A percentile compares a stretch with the other conserved stretches of the same genome.
phyloP scores from a whole-genome alignment of 2,888 invertebrate species.

The Chaetogeoica ovagalla region DNA sequence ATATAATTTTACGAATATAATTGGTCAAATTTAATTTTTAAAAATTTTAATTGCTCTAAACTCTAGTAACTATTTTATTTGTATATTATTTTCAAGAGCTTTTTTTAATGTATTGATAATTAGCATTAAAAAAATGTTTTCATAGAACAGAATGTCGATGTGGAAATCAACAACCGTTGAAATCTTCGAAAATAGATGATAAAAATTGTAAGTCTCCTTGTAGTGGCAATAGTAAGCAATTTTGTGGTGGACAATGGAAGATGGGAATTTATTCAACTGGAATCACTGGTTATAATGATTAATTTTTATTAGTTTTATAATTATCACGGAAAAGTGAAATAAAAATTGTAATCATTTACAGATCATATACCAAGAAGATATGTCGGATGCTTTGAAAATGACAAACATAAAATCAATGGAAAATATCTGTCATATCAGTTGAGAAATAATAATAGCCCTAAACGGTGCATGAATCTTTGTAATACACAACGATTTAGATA shows the following conservation, averaged over 20 bases:
- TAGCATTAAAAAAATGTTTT: not conserved
- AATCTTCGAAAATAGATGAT: conserved; percentile 36
- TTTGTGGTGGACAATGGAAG: conserved; percentile 56
- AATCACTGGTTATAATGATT: conserved; percentile 5
- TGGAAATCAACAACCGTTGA: conserved; percentile 27
- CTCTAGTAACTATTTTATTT: not conserved
- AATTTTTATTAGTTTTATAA: not conserved
- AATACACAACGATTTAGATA: conserved; percentile 1
- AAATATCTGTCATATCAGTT: not conserved
- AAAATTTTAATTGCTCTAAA: too few species aligned
- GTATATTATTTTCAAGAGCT: not conserved
- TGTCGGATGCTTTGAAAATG: conserved; percentile 1
- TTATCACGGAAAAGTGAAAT: not conserved
- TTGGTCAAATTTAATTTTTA: too few species aligned
- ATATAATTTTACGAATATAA: not conserved
- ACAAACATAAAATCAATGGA: not conserved
- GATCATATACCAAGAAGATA: conserved; percentile 11
- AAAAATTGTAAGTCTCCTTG: conserved; percentile 55
- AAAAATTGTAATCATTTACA: not conserved
- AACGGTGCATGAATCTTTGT: conserved; percentile 25
- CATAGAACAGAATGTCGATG: conserved; percentile 12
- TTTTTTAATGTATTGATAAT: not conserved
- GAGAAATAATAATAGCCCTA: conserved; percentile 16
- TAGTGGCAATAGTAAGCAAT: conserved; percentile 54
- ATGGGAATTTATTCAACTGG: conserved; percentile 55